Conservation (phyloP, 2,888 invertebrate genomes). For the Macrophya annulata region DNA sequence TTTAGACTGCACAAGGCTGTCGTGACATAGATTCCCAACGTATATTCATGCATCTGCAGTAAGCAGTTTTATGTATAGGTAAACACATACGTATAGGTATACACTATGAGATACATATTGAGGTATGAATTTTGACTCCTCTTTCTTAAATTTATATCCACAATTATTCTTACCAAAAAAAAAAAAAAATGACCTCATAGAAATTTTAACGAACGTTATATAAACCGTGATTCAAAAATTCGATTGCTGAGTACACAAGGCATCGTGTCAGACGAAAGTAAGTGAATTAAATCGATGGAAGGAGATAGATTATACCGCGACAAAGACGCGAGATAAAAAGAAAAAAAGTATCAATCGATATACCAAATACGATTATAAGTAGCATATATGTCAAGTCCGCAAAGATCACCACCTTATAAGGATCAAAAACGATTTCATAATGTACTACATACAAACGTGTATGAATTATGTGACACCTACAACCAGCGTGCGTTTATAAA, state of each 20-base stretch:
- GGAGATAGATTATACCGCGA: neutral
- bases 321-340: neutral
- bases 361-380: neutral
- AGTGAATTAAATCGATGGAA: neutral
- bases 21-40: constrained; percentile 20
- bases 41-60: constrained; percentile 6
- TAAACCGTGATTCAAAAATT: neutral
- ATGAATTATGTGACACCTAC: neutral
- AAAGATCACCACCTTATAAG: constrained; percentile 44
- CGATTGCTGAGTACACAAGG: neutral
- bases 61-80: neutral
- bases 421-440: neutral
- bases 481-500: neutral
- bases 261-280: neutral
- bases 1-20: constrained; percentile 27
- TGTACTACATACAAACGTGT: neutral
- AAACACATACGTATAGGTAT: neutral
- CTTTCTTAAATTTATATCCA: neutral
- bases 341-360: neutral
- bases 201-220: neutral
- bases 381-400: neutral
- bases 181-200: neutral
- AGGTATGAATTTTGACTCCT: neutral
- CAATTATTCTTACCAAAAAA: neutral
- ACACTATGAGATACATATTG: neutral